Base-by-base conservation (phyloP, 2,797 vertebrate genomes). In the Enteromius treurensis region DNA sequence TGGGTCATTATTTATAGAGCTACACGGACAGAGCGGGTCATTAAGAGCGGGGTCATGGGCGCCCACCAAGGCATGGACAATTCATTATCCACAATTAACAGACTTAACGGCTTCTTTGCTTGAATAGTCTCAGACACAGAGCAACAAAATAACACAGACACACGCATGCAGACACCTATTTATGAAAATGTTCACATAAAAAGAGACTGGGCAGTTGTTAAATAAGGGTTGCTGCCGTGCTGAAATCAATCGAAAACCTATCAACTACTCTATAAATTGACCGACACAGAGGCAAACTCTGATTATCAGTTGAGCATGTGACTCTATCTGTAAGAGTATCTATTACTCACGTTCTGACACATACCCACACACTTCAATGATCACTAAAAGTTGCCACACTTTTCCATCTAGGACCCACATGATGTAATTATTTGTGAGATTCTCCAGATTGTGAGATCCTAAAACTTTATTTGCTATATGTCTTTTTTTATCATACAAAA, bases 101-200 rank as follows among this genome's bases (percentile, higher is more conserved):
- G 37, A 77, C 14, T 62, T 37, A 62, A 8, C 3, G 1, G 53
- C 21, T 77, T 77, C 55, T 26, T 8, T 45, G 55, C 37, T 62
- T 77, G 21, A 77, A 62, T 14, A 62, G 23, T 19, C 55, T 77
- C 75, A 58, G 45, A 47, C 29, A 40, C 32, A 74, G 19, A 37
- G 29, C 71, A 76, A 58, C 74, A 60, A 71, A 51, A 77, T 19
- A 75, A 40, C 26, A 37, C 80, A 29, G 40, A 77, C 74, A 70
- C 62, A 70, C 34, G 77, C 32, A 70, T 51, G 19, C 53, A 84
- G 51, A 64, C 68, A 79, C 47, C 51, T 49, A 47, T 70, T 45
- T 9, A 37, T 14, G 47, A 55, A 75, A 55, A 51, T 15, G 14
- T 17, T 55, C 7, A 32, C 47, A 47, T 17, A 67, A 21, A 67